Conservation (phyloP, 2,888 invertebrate species). For the Beris morrisii region DNA sequence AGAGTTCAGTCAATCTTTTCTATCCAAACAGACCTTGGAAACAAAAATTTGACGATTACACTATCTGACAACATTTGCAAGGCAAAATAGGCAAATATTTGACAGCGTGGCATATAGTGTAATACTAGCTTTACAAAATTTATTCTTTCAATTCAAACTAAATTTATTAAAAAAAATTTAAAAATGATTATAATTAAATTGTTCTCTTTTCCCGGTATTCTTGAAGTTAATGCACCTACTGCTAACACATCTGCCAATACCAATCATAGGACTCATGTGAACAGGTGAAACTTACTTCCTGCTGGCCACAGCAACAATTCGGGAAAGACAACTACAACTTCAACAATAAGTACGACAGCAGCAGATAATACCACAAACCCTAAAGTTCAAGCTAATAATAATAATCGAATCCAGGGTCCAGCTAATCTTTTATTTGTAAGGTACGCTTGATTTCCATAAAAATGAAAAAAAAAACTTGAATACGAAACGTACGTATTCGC, state of each 20-base stretch:
- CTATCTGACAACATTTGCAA: too few relatives aligned
- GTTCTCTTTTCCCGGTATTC: not conserved
- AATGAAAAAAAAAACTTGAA: slow-evolving; percentile 10
- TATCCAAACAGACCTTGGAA: too few relatives aligned
- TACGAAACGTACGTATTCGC: not conserved
- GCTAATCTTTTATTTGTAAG: slow-evolving; percentile 55
- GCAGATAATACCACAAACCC: slow-evolving; percentile 36
- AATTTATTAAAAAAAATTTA: not conserved
- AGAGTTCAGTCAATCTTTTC: too few relatives aligned
- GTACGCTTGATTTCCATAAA: slow-evolving; percentile 40
- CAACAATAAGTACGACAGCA: slow-evolving; percentile 36
- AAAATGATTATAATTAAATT: not conserved
- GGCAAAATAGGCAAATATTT: too few relatives aligned
- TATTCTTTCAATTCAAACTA: not conserved
- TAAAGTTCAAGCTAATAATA: slow-evolving; percentile 40
- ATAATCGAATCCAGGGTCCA: slow-evolving; percentile 49
- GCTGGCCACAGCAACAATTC: slow-evolving; percentile 44
- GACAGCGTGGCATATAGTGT: too few relatives aligned
- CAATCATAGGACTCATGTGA: slow-evolving; percentile 55
- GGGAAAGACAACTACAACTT: slow-evolving; percentile 38
- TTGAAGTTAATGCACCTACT: slow-evolving; percentile 44
- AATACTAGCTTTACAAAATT: too few relatives aligned
- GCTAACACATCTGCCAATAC: slow-evolving; percentile 44
- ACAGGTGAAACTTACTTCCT: slow-evolving; percentile 55
- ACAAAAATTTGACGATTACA: too few relatives aligned